These are phyloP conservation scores for Pygmarrhopalites habei DNA, from an alignment of 1,140 invertebrate genomes.

Conservation along the genomic window DNA sequence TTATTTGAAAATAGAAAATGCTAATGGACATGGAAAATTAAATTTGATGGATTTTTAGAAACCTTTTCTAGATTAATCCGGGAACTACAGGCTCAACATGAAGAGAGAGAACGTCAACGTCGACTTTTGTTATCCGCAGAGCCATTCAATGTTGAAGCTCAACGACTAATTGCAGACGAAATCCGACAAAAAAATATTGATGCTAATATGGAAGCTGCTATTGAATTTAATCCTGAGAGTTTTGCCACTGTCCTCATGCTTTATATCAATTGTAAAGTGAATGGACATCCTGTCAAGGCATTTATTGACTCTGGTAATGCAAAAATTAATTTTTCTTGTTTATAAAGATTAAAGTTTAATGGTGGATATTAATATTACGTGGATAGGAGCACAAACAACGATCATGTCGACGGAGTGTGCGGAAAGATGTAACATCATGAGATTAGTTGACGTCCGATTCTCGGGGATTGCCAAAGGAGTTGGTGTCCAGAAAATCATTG, in stretches of 20 bases:
- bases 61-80: conserved; percentile 71
- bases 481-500: conserved; percentile 91
- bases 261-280: conserved; percentile 92
- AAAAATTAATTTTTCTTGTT: background rate
- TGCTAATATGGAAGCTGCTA: conserved; percentile 96
- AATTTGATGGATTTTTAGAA: conserved; percentile 50
- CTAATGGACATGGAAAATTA: background rate
- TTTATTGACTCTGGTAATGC: conserved; percentile 86
- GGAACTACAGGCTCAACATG: conserved; percentile 68
- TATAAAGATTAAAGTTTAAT: background rate
- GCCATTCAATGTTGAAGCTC: conserved; percentile 91
- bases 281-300: conserved; percentile 91
- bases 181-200: conserved; percentile 94
- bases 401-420: conserved; percentile 90
- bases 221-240: conserved; percentile 95
- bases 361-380: background rate
- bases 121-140: conserved; percentile 83
- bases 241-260: conserved; percentile 97
- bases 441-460: conserved; percentile 89
- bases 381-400: conserved; percentile 77
- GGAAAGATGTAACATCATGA: conserved; percentile 90
- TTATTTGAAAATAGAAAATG: background rate
- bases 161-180: conserved; percentile 89
- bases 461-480: conserved; percentile 89
- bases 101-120: conserved; percentile 71